Conservation (phyloP, 2,797 vertebrate genomes). For the Mastacembelus armatus region DNA sequence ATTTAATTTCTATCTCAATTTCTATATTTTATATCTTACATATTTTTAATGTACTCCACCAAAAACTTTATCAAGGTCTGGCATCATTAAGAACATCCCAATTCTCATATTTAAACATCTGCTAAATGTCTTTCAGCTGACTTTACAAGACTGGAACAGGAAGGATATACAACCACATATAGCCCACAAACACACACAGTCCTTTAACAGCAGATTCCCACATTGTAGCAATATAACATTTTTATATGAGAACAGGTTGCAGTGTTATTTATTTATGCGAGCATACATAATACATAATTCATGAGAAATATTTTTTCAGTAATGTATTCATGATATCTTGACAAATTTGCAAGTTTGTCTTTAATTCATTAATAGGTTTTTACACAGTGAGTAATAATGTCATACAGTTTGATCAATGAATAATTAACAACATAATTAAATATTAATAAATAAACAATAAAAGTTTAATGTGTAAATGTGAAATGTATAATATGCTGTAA, state of each 20-base stretch:
- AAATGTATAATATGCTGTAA: no score
- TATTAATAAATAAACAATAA: conserved; percentile 1
- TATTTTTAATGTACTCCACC: background rate
- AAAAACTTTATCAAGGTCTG: no score
- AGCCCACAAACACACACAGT: no score
- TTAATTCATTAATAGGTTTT: conserved; percentile 9
- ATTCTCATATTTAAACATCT: no score
- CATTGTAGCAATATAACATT: background rate
- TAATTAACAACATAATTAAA: background rate
- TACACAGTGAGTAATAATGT: background rate
- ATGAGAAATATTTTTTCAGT: conserved; percentile 2
- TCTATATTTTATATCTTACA: background rate
- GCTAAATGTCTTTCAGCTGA: no score
- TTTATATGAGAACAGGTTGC: background rate
- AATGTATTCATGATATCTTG: background rate
- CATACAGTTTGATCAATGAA: background rate
- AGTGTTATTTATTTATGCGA: background rate
- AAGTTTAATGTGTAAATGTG: no score
- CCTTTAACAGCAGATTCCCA: no score
- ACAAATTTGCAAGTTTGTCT: background rate
- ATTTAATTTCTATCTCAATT: no score
- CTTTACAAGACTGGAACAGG: no score
- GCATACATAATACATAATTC: background rate
- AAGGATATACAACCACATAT: no score
- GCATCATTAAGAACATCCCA: no score